Conservation (phyloP, 2,888 invertebrate species). For the Ophonus ardosiacus region DNA sequence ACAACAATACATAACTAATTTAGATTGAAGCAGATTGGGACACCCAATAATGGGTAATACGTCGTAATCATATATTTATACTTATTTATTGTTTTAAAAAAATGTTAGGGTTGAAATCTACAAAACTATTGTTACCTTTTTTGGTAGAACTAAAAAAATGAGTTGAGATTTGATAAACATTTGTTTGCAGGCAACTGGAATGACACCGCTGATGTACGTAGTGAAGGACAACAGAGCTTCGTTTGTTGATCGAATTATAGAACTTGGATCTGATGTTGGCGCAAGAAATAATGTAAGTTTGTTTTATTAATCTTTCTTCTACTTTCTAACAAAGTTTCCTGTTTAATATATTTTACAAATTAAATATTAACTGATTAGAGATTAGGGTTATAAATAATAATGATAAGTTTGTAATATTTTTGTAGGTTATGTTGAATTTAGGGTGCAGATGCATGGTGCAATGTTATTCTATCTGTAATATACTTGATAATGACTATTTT, state of each 20-base stretch:
- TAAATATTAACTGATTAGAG: too few species aligned
- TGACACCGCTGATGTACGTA: conserved; percentile 97
- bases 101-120: conserved; percentile 1
- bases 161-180: not conserved
- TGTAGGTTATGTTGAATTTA: too few species aligned
- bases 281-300: conserved; percentile 93
- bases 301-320: not conserved
- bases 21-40: not conserved
- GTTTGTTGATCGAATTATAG: conserved; percentile 93
- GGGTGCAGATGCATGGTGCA: too few species aligned
- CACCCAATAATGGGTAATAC: too few species aligned
- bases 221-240: conserved; percentile 96
- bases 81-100: not conserved
- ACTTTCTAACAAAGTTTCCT: too few species aligned
- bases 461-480: too few species aligned
- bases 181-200: conserved; percentile 88
- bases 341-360: too few species aligned
- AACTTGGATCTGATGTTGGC: conserved; percentile 94
- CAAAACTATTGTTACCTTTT: not conserved
- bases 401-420: too few species aligned
- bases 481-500: too few species aligned
- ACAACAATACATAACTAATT: not conserved
- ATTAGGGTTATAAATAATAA: too few species aligned
- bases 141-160: too few species aligned
- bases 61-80: too few species aligned